These are phyloP conservation scores for Acronicta leporina DNA, from an alignment of 2,888 invertebrate genomes.

Conservation along the genomic window DNA sequence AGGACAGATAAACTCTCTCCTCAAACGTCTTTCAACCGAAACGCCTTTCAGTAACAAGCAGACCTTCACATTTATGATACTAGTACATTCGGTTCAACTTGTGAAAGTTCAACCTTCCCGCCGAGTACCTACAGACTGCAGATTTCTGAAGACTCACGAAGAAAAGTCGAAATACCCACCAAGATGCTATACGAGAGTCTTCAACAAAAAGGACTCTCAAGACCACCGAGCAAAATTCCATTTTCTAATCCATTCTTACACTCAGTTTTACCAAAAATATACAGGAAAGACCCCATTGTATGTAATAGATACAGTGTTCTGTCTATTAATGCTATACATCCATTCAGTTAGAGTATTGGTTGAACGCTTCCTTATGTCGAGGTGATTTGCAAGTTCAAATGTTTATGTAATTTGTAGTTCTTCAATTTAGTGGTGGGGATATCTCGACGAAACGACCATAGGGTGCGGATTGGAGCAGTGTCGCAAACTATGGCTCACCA, in stretches of 20 bases:
- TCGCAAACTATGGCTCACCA: no score
- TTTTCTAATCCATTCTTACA: conserved; percentile 6
- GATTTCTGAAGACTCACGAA: no score
- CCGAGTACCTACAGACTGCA: no score
- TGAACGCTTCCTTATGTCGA: background rate
- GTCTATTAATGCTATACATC: conserved; percentile 5
- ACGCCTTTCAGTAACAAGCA: conserved; percentile 3
- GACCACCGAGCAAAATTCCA: no score
- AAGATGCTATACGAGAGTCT: no score
- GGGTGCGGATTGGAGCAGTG: no score
- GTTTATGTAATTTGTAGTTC: background rate
- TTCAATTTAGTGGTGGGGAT: no score
- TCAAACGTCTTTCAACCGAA: conserved; percentile 4
- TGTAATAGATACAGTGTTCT: no score
- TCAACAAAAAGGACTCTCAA: no score
- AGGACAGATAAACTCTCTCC: background rate
- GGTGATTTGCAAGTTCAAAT: background rate
- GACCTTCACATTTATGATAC: conserved; percentile 32
- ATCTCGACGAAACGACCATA: no score
- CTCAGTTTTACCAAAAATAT: background rate
- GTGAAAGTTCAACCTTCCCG: conserved; percentile 22
- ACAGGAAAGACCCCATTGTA: background rate
- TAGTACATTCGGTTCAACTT: conserved; percentile 14
- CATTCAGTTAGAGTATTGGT: conserved; percentile 1
- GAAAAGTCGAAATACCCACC: no score